Conservation (phyloP, 2,888 invertebrate species). For the Biston betularia region DNA sequence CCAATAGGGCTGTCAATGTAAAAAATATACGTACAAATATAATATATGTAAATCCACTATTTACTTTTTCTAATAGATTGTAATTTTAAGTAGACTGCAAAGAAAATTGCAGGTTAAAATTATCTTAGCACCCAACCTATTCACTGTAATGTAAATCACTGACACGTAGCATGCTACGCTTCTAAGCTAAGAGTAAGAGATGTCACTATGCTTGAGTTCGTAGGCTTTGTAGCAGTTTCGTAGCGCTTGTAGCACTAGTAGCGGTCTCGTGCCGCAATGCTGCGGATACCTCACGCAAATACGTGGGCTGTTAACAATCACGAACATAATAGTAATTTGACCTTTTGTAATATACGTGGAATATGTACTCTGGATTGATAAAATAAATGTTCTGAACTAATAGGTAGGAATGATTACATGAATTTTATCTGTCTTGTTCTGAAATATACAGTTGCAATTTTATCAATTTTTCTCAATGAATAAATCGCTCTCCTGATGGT, state of each 20-base stretch:
- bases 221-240: conserved; percentile 47
- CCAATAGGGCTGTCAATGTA: too few relatives aligned
- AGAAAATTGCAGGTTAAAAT: too few relatives aligned
- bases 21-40: too few relatives aligned
- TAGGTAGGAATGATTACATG: too few relatives aligned
- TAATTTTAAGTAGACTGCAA: too few relatives aligned
- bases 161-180: conserved; percentile 36
- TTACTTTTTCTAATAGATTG: too few relatives aligned
- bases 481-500: too few relatives aligned
- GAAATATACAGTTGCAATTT: too few relatives aligned
- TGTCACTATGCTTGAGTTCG: neutral
- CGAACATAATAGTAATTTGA: conserved; percentile 29
- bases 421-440: neutral
- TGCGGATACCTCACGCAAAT: conserved; percentile 37
- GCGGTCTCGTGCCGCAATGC: conserved; percentile 36
- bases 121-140: too few relatives aligned
- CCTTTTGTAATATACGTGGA: conserved; percentile 22
- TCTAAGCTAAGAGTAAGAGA: conserved; percentile 8
- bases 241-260: conserved; percentile 39
- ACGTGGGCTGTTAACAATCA: conserved; percentile 21
- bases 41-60: too few relatives aligned
- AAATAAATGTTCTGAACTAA: neutral
- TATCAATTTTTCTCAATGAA: too few relatives aligned
- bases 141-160: neutral
- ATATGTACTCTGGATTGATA: conserved; percentile 13